Base-by-base conservation (phyloP, 2,888 invertebrate genomes). In the Platynereis dumerilii region DNA sequence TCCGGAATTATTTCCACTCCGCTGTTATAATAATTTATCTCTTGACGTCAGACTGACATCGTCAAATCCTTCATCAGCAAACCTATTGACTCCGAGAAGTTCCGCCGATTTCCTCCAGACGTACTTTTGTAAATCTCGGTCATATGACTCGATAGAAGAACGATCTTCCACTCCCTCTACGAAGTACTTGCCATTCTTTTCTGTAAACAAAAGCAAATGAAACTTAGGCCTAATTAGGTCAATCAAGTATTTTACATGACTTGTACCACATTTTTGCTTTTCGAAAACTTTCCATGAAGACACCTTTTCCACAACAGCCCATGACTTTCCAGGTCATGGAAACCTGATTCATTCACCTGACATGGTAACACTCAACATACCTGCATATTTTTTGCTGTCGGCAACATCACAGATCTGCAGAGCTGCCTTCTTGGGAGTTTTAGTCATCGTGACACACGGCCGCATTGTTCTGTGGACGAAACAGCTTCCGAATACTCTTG, bases 121-220 rank as follows among this genome's bases (percentile, higher is more conserved):
- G 2, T 45, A 20, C 29, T 65, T 59, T 55, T 72, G 72, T 3
- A 72, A 65, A 17, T 73, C 73, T 10, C 24, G 48, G 58, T 73
- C 73, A 48, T 73, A 73, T 0, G 73, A 72, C 48, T 73, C 73
- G 7, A 71, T 52, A 2, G 72, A 72, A 2, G 73, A 72, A 2
- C 73, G 61, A 34, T 72, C 72, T 45, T 62, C 62, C 5, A 64
- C 56, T 2, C 73, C 73, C 20, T 68, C 66, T n/a, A 55, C 58
- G 61, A 64, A 73, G 52, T 58, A 73, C 60, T 72, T 72, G 7
- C 72, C 73, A 1, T 65, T 66, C 24, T 60, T 58, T 20, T 69
- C 73, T 73, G 57, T 2, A 61, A 28, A 28, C 27, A 27, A 28
- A 48, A n/a, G n/a, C n/a, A n/a, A n/a, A n/a, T n/a, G n/a, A n/a